These are phyloP conservation scores for Lochmaea capreae DNA, from an alignment of 2,888 invertebrate genomes.

Conservation along the genomic window DNA sequence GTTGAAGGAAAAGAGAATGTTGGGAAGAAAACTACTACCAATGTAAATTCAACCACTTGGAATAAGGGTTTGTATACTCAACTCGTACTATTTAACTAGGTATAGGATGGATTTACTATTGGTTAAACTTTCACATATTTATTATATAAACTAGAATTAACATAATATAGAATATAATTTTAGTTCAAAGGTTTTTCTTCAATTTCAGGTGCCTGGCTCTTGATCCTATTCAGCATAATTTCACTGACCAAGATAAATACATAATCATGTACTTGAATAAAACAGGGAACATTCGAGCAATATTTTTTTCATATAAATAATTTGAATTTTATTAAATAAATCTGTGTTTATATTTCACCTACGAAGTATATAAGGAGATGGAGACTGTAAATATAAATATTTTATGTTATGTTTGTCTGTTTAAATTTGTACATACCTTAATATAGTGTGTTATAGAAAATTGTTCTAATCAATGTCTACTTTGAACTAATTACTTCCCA, in stretches of 20 bases:
- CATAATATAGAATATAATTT: too few species aligned
- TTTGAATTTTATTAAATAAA: constrained; percentile 15
- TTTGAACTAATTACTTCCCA: too few species aligned
- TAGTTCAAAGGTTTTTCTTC: background rate
- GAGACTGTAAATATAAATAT: constrained; percentile 31
- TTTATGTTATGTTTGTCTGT: constrained; percentile 41
- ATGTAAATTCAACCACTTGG: constrained; percentile 25
- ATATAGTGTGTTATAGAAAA: constrained; percentile 31
- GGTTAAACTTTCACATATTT: too few species aligned
- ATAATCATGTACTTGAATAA: constrained; percentile 38
- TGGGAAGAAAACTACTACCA: constrained; percentile 62
- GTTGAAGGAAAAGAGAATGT: constrained; percentile 75
- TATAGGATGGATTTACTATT: background rate
- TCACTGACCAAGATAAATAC: constrained; percentile 41
- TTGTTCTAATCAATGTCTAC: background rate
- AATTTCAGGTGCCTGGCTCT: constrained; percentile 26
- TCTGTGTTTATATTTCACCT: constrained; percentile 18
- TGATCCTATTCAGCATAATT: constrained; percentile 32
- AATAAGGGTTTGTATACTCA: constrained; percentile 32
- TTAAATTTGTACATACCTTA: constrained; percentile 35
- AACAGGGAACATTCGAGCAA: constrained; percentile 42
- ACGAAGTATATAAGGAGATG: constrained; percentile 20
- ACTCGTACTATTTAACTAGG: background rate
- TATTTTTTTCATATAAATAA: constrained; percentile 32
- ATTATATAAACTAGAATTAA: too few species aligned